Base-by-base conservation (phyloP, 2,113 vertebrate genomes). In the Scytalopus superciliaris region DNA sequence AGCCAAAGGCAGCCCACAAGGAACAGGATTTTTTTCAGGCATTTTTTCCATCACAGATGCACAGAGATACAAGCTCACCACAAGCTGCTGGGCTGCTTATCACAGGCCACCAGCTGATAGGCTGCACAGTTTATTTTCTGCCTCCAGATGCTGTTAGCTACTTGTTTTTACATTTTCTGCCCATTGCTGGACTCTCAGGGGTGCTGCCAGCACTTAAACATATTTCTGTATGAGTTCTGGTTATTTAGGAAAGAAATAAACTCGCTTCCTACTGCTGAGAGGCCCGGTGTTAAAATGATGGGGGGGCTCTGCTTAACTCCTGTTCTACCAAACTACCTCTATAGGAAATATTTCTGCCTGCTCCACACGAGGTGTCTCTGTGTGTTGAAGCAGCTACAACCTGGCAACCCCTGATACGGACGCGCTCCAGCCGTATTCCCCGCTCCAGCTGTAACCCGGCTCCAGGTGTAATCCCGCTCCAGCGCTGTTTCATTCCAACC, bases 371-470 rank as follows among this genome's bases (percentile, higher is more conserved):
- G 22, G 14, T 19, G 12, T 10, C 55, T 4, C 28, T 1, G 44
- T 2, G 19, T 1, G 33, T 13, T 6, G 14, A 19, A 25, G 3
- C 39, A 30, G 56, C 40, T 21, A n/a, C 30, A 37, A 9, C 27
- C 24, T 49, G 12, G 62, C 59, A 60, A 31, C 10, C 19, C 19
- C 40, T 12, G 1, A n/a, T 59, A 22, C 33, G 14, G 15, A 47
- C 5, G 15, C 1, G 27, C 57, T 52, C 37, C 77, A n/a, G 35
- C 56, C 0, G 3, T 6, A 6, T 31, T n/a, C 25, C 59, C 37
- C 7, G 4, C 17, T 49, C 45, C 45, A 28, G 6, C n/a, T 44
- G 52, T 9, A 5, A 37, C 17, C 40, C 45, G 8, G 8, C 31
- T 47, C 10, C 64, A 68, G 7, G 49, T n/a, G n/a, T n/a, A n/a